Evolutionary conservation across 37 sponge, comb jelly and placozoan species (phyloP), one percentile per base, ranked within the genome.

Genomic region (Hormiphora californensis): DNA sequence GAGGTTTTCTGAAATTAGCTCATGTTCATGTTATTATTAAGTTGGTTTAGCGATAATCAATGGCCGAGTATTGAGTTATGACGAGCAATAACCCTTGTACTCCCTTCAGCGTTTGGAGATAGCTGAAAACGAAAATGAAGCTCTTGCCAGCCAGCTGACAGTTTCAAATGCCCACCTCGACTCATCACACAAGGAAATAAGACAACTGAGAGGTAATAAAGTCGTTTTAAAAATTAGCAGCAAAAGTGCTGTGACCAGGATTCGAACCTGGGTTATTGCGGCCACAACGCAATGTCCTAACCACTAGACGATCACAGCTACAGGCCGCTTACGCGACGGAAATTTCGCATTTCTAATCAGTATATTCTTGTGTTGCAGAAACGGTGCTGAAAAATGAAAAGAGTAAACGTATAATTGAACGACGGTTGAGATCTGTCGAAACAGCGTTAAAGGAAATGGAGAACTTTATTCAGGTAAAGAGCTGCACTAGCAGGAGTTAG

Each of bases 171-270:
- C 67, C 15, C 67, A 65, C 17, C 67, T 65, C 2, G 67, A 65
- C 19, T 65, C 67, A 15, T 36, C 38, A 9, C 67, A 65, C 17
- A 65, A 65, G 17, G 67, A 65, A 38, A 65, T 65, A 27, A 4
- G 67, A 27, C 67, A 65, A 65, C 35, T 65, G 17, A 27, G 67
- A 65, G 67, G 67, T 65, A n/a, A n/a, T n/a, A n/a, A n/a, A n/a
- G n/a, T n/a, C n/a, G n/a, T n/a, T n/a, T n/a, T n/a, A n/a, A n/a
- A n/a, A n/a, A n/a, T n/a, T n/a, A n/a, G n/a, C n/a, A n/a, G n/a
- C 35, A 65, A 65, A 65, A 65, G 67, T 65, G 67, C 67, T 65
- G 67, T 39, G 67, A 65, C 67, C 67, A 65, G 67, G 67, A 65
- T 65, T 65, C 67, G 67, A 65, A 57, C 61, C 61, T 57, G 61